phyloP scores from a whole-genome alignment of 2,888 invertebrate species.

The Agriopis aurantiaria region DNA sequence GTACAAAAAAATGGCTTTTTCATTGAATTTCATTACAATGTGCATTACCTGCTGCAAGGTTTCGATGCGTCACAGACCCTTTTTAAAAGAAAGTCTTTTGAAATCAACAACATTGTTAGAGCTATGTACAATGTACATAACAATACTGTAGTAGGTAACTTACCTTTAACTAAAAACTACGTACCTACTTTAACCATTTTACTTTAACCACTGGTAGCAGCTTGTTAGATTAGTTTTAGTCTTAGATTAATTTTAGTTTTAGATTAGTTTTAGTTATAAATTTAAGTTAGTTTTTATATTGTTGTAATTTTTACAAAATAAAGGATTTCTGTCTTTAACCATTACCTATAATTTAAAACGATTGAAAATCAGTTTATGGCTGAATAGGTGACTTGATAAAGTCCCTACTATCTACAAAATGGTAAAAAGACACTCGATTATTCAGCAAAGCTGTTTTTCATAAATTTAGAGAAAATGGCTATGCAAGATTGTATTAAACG shows the following conservation, averaged over 20 bases:
- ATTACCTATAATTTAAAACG: background rate
- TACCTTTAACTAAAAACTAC: background rate
- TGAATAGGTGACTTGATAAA: background rate
- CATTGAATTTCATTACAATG: constrained; percentile 51
- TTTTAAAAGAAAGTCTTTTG: constrained; percentile 25
- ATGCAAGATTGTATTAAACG: no score
- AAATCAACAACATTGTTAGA: constrained; percentile 5
- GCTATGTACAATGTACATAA: background rate
- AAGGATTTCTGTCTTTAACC: no score
- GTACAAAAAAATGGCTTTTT: constrained; percentile 54
- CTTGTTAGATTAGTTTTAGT: no score
- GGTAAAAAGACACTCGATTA: background rate
- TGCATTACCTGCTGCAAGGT: constrained; percentile 56
- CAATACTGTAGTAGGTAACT: background rate
- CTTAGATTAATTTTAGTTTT: no score
- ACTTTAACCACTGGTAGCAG: no score
- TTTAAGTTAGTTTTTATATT: no score
- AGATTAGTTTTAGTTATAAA: no score
- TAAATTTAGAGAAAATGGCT: no score
- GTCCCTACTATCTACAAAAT: background rate
- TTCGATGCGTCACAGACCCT: constrained; percentile 27
- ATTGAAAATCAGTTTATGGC: background rate
- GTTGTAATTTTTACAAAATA: no score
- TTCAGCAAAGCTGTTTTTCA: no score
- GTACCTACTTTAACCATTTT: background rate